Base-by-base conservation (phyloP, 2,888 invertebrate species). In the Hypercompe scribonia region DNA sequence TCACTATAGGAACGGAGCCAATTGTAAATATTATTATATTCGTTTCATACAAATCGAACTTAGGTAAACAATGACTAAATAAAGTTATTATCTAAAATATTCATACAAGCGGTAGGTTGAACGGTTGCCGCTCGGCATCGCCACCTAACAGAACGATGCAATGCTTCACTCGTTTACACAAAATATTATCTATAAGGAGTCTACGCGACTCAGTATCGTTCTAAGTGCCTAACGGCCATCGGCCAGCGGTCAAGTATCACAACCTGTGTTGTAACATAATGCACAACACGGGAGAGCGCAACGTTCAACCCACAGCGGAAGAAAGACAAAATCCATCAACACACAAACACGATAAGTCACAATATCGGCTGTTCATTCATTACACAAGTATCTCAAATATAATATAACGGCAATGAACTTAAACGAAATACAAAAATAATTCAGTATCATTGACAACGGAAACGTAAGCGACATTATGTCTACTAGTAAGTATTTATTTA, bases 21-120 rank as follows among this genome's bases (percentile, higher is more conserved):
- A 91, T 91, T 88, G 68, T 89, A 88, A 90, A 90, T 90, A 87
- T 90, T 85, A 89, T 86, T 87, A 87, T 89, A 90, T 86, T 88
- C 87, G 86, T 88, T 87, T 87, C 90, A 89, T 91, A 91, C 92
- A 90, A 91, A 93, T 88, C 90, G 92, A 94, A 94, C 94, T 94
- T 94, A 94, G 87, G 86, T 90, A 93, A 86, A 90, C 86, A 89
- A 93, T 95, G 95, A 95, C 95, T 95, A 95, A 94, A 95, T 94
- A 94, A 94, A 90, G 89, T 91, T 93, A 94, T 89, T 91, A 88
- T 84, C 93, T 94, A 95, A 82, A 92, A 91, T 94, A 93, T 90
- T 90, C 89, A 89, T 88, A 90, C 86, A 81, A 81, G 75, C 85
- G 81, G 80, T 80, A 85, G 84, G 88, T 82, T 86, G 89, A 86